phyloP scores from a whole-genome alignment of 2,113 vertebrate species.

The Mormyrus iriodes region DNA sequence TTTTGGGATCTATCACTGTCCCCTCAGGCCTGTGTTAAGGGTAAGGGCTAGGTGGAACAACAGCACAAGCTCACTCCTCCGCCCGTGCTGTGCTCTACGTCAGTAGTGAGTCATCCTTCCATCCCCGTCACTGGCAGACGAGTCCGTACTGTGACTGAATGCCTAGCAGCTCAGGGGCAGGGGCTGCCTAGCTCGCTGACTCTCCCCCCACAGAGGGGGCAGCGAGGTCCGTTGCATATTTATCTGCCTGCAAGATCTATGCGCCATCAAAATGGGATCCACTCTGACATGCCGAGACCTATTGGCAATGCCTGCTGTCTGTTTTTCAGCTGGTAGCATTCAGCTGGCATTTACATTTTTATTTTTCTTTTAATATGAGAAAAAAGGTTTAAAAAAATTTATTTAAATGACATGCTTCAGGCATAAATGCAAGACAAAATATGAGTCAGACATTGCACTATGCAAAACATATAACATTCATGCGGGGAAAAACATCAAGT shows the following conservation, averaged over 20 bases:
- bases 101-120: constrained; percentile 66
- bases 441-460: neutral
- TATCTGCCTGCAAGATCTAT: neutral
- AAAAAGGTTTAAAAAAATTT: neutral
- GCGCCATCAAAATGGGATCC: neutral
- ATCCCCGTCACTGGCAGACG: constrained; percentile 63
- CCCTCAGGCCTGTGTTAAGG: constrained; percentile 24
- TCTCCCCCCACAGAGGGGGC: constrained; percentile 18
- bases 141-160: constrained; percentile 61
- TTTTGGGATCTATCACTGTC: neutral
- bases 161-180: constrained; percentile 54
- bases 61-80: constrained; percentile 34
- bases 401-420: neutral
- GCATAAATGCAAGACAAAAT: neutral
- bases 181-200: constrained; percentile 50
- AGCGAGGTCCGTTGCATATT: neutral
- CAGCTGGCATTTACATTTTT: neutral
- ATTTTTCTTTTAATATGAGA: neutral
- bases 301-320: neutral
- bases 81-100: constrained; percentile 28
- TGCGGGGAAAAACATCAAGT: neutral
- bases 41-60: constrained; percentile 35
- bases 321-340: neutral
- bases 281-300: neutral
- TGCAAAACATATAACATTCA: neutral